Base-by-base conservation (phyloP, 2,113 vertebrate genomes). In the Oryzias curvinotus region DNA sequence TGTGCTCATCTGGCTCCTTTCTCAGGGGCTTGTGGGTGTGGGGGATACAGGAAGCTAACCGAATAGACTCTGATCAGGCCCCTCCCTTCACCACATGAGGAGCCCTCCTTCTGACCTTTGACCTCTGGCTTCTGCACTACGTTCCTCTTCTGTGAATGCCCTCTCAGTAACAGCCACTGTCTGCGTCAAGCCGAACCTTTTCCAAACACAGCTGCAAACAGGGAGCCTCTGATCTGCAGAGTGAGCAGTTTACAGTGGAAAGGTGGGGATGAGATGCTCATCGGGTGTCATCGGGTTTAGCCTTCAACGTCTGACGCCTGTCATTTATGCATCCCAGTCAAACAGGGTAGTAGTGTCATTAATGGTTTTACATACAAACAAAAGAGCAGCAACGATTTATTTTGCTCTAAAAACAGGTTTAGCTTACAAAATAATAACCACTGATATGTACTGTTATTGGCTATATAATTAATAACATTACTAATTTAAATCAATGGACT, bases 1-100 rank as follows among this genome's bases (percentile, higher is more conserved):
- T 97, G 79, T 83, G 92, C 88, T 90, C 89, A 80, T 89, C 75
- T 80, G 84, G 79, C 85, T 88, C 89, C 88, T 86, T 77, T 86
- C 86, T 85, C 71, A 92, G 68, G 77, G 77, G 80, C 68, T 68
- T 73, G 57, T 73, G 84, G 85, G 87, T 84, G 81, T 85, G 84
- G 87, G 73, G 65, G 74, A 75, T 65, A 77, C 71, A 80, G 84
- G 75, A 86, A 76, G 78, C 83, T 80, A 75, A 84, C 69, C 65
- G 70, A 73, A 50, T 78, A 84, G 68, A 48, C 69, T 62, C 75
- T 60, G 71, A 84, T 77, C 74, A 66, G 65, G 73, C 73, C 74
- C 65, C 66, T 85, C 73, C 80, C 74, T 65, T 82, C 69, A 60
- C 66, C 71, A 73, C 70, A 57, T 14, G 12, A n/a, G 81, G 80